Conservation (phyloP, 2,113 vertebrate genomes). For the Alligator sinensis region DNA sequence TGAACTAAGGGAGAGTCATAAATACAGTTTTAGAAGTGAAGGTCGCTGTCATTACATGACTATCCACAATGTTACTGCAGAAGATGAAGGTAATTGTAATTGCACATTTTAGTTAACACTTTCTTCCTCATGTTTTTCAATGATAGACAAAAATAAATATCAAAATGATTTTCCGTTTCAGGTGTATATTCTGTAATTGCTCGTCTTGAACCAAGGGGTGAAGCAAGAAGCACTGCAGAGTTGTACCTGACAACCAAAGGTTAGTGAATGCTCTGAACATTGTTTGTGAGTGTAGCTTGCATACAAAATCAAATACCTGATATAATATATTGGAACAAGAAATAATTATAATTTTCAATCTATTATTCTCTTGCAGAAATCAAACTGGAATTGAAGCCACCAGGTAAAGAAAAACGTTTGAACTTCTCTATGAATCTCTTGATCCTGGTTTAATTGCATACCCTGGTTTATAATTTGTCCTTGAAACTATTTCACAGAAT, state of each 20-base stretch:
- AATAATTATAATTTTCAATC: slow-evolving; percentile 54
- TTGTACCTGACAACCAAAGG: slow-evolving; percentile 93
- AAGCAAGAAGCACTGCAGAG: slow-evolving; percentile 92
- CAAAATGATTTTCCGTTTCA: slow-evolving; percentile 72
- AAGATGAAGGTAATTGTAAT: slow-evolving; percentile 93
- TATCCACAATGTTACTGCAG: slow-evolving; percentile 94
- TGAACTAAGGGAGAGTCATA: slow-evolving; percentile 93
- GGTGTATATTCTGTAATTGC: slow-evolving; percentile 99
- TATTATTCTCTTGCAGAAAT: slow-evolving; percentile 85
- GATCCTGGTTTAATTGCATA: neutral
- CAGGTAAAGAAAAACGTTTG: slow-evolving; percentile 83
- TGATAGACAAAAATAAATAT: neutral
- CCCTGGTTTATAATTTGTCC: neutral
- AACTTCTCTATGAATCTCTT: neutral
- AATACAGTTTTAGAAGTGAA: slow-evolving; percentile 96
- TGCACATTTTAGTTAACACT: neutral
- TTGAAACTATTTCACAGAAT: neutral
- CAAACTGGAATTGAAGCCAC: slow-evolving; percentile 87
- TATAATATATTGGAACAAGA: neutral
- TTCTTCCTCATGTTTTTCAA: neutral
- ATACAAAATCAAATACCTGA: neutral
- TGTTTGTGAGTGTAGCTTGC: neutral
- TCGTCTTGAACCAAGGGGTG: slow-evolving; percentile 90
- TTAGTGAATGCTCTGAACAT: slow-evolving; percentile 51
- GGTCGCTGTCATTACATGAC: slow-evolving; percentile 98